Evolutionary conservation across 2,888 invertebrate genomes (phyloP).

Genomic region (Adineta ricciae): DNA sequence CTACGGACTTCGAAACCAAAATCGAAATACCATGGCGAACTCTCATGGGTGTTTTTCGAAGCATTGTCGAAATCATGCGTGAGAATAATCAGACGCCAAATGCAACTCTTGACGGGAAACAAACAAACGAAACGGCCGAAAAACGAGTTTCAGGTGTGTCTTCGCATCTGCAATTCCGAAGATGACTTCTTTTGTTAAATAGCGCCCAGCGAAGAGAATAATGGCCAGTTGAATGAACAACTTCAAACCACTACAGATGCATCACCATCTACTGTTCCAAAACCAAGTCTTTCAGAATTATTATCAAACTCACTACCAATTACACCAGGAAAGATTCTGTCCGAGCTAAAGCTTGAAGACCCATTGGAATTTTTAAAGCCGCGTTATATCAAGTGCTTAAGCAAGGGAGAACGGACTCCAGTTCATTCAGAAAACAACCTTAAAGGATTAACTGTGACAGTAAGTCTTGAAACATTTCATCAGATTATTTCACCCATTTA

Average conservation of each 20-base stretch:
- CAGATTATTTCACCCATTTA: neutral
- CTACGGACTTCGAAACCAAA: too few species aligned
- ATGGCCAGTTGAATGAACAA: too few species aligned
- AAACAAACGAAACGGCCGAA: too few species aligned
- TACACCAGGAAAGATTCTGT: neutral
- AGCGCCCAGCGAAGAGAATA: too few species aligned
- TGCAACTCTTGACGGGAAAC: too few species aligned
- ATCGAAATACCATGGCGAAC: too few species aligned
- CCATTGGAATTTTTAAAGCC: neutral
- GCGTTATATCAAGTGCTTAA: neutral
- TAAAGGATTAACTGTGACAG: neutral
- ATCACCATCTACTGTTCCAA: neutral
- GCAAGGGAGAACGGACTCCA: neutral
- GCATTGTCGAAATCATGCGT: too few species aligned
- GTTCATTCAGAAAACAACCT: neutral
- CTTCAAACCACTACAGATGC: neutral
- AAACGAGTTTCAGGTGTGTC: too few species aligned
- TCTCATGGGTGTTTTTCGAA: too few species aligned
- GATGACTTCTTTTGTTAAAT: too few species aligned
- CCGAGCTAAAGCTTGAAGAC: neutral
- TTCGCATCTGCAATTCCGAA: too few species aligned
- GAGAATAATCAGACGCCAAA: too few species aligned
- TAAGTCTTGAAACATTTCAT: neutral
- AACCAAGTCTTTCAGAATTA: neutral
- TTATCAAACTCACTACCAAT: neutral